Conservation (phyloP, 2,113 vertebrate species). For the Mionectes macconnelli region DNA sequence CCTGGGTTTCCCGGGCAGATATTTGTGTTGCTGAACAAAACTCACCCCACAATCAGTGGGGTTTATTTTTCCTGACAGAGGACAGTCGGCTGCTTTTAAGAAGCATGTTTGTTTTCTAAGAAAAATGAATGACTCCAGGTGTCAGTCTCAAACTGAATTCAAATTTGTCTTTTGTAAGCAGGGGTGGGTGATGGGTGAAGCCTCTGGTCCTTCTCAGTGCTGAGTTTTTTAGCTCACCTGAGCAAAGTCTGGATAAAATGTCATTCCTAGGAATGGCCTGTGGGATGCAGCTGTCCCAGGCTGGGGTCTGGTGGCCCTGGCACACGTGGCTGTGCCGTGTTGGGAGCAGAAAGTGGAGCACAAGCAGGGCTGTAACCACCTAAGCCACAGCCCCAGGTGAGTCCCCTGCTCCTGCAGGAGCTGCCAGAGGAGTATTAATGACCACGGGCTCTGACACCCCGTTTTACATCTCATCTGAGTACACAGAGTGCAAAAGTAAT, state of each 20-base stretch:
- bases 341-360: not conserved
- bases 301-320: not conserved
- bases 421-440: not conserved
- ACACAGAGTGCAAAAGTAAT: not conserved
- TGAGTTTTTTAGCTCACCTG: fast-evolving
- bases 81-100: not conserved
- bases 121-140: not conserved
- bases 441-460: not conserved
- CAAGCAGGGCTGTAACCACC: not conserved
- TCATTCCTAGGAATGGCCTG: fast-evolving
- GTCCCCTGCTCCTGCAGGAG: not conserved
- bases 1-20: not conserved
- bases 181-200: not conserved
- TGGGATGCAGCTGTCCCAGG: not conserved
- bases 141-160: not conserved
- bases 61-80: not conserved
- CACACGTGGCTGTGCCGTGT: not conserved
- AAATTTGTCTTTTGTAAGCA: too few relatives aligned
- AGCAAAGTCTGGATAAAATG: not conserved
- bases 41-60: not conserved
- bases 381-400: not conserved
- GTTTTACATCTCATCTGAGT: not conserved
- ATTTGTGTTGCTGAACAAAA: too few relatives aligned
- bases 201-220: not conserved
- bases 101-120: not conserved